phyloP scores from a whole-genome alignment of 2,888 invertebrate species.

The Eubasilissa splendida region DNA sequence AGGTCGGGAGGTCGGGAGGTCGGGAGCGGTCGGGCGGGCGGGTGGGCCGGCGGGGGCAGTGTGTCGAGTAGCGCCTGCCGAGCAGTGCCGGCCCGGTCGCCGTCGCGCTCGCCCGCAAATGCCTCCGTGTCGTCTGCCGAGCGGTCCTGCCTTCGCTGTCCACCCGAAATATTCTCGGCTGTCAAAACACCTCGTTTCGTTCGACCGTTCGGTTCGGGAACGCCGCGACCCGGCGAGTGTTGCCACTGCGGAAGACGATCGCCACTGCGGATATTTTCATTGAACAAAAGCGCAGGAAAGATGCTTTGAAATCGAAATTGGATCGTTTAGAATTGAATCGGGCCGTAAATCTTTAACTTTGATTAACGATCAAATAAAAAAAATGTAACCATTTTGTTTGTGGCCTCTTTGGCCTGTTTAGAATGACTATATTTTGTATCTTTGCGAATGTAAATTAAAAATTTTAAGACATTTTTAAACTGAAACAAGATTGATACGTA shows the following conservation, averaged over 20 bases:
- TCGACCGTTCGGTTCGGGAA: not conserved
- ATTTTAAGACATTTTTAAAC: not conserved
- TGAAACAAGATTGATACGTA: slow-evolving; percentile 9
- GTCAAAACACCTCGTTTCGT: slow-evolving; percentile 7
- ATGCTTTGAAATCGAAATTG: slow-evolving; percentile 15
- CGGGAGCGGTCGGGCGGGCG: too few relatives aligned
- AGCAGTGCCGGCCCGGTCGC: slow-evolving; percentile 50
- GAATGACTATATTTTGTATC: not conserved
- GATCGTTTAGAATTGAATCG: not conserved
- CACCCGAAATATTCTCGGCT: slow-evolving; percentile 15
- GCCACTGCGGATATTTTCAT: slow-evolving; percentile 13
- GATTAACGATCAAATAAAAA: not conserved
- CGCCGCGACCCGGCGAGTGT: not conserved
- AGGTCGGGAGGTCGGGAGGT: slow-evolving; percentile 64
- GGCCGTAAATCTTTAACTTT: not conserved
- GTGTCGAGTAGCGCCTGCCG: slow-evolving; percentile 59
- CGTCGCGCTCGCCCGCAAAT: slow-evolving; percentile 49
- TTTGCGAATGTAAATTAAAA: too few relatives aligned
- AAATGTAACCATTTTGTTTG: slow-evolving; percentile 1
- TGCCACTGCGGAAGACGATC: not conserved
- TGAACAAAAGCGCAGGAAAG: slow-evolving; percentile 20
- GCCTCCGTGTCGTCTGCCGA: not conserved
- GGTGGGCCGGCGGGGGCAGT: too few relatives aligned
- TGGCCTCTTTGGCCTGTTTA: slow-evolving; percentile 12
- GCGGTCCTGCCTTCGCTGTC: not conserved